Percentiles rank a stretch among this genome's conserved stretches.
phyloP scores from a whole-genome alignment of 1,140 invertebrate genomes.

The Pteromalus puparum region DNA sequence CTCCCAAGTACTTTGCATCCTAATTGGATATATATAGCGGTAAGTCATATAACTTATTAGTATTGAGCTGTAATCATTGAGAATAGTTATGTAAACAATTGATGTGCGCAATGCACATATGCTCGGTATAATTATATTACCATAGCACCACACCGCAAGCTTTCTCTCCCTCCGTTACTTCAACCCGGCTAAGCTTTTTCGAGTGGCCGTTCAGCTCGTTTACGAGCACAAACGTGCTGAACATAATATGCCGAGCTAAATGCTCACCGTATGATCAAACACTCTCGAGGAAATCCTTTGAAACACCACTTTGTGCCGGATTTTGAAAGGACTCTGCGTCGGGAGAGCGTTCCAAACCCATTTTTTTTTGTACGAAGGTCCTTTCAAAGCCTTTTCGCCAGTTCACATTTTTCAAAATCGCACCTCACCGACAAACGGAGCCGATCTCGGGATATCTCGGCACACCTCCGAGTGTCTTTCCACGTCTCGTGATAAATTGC shows the following conservation, averaged over 20 bases:
- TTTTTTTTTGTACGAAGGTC: no score
- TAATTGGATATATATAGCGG: no score
- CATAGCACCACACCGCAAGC: background rate
- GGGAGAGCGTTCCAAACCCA: no score
- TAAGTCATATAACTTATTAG: no score
- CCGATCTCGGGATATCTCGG: background rate
- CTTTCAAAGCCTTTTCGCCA: no score
- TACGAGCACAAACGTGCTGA: background rate
- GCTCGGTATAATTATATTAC: background rate
- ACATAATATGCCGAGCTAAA: slow-evolving; percentile 16
- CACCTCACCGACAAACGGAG: no score
- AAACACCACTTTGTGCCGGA: background rate
- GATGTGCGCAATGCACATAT: background rate
- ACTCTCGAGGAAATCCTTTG: slow-evolving; percentile 36
- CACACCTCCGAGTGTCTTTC: background rate
- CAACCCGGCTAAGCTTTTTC: slow-evolving; percentile 28
- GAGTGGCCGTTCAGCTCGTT: slow-evolving; percentile 19
- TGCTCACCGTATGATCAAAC: background rate
- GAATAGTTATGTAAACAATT: no score
- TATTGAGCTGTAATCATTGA: no score
- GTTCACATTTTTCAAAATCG: no score
- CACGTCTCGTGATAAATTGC: background rate
- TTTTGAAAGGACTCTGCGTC: no score
- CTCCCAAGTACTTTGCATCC: no score
- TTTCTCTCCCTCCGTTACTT: slow-evolving; percentile 15